A percentile compares a stretch with the other conserved stretches of the same genome.
phyloP scores from a whole-genome alignment of 1,140 invertebrate species.

The Eueides isabella region DNA sequence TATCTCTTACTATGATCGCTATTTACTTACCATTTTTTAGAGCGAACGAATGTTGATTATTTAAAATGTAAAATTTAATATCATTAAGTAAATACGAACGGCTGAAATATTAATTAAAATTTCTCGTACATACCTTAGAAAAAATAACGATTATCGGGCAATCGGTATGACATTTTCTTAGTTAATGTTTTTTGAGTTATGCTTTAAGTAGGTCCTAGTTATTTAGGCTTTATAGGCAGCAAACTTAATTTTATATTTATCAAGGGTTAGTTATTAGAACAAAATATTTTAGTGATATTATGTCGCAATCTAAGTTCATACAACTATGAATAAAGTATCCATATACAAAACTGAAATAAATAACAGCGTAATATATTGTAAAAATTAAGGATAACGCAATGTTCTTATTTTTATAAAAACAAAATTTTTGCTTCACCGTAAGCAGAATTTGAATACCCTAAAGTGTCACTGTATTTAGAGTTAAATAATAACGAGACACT shows the following conservation, averaged over 20 bases:
- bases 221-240: slow-evolving; percentile 27
- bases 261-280: not conserved
- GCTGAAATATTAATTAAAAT: slow-evolving; percentile 58
- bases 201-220: slow-evolving; percentile 30
- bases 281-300: too few relatives aligned
- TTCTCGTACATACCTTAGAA: slow-evolving; percentile 52
- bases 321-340: too few relatives aligned
- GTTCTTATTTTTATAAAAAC: too few relatives aligned
- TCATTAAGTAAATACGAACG: slow-evolving; percentile 52
- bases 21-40: slow-evolving; percentile 45
- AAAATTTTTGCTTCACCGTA: too few relatives aligned
- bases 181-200: slow-evolving; percentile 35
- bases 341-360: too few relatives aligned
- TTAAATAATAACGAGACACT: too few relatives aligned
- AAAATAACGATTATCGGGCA: slow-evolving; percentile 46
- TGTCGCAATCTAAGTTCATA: too few relatives aligned
- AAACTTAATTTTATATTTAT: not conserved
- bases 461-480: too few relatives aligned
- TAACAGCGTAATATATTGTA: too few relatives aligned
- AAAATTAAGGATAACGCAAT: too few relatives aligned
- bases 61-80: slow-evolving; percentile 58
- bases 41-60: slow-evolving; percentile 59
- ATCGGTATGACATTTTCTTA: slow-evolving; percentile 48
- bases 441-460: too few relatives aligned
- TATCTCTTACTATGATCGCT: slow-evolving; percentile 65